Evolutionary conservation across 2,888 invertebrate species (phyloP), one percentile per base, ranked within the genome.

Genomic region (Conops quadrifasciatus): DNA sequence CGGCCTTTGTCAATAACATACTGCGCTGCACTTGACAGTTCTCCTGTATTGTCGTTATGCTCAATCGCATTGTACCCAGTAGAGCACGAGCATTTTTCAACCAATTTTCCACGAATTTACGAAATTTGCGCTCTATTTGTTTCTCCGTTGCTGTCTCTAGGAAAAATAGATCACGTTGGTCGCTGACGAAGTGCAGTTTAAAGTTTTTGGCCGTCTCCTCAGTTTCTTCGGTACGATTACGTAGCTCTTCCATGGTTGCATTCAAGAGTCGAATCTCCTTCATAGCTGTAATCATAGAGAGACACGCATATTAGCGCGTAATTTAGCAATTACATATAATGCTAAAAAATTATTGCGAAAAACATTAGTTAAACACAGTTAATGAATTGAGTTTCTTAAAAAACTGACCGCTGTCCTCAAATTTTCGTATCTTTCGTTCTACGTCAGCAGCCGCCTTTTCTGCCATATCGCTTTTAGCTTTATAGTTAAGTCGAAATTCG

Each of bases 21-120:
- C 78, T 80, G 9, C 82, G 81, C 70, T 84, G 79, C 69, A 88
- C 87, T 19, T 84, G 80, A 13, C 88, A 84, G 51, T 87, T 86
- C 53, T 86, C 82, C 65, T 86, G 87, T 2, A 89, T 78, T 0
- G 88, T 87, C 2, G 86, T 84, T 19, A 86, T 88, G 64, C 88
- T 86, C 63, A 90, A 76, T 30, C 89, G 85, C 76, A 89, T 82
- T 75, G 88, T 89, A 74, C 88, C 88, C 36, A 88, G 81, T 59
- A 87, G 78, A 0, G 86, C 83, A 49, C 87, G 85, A 0, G 87
- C 87, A 66, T 84, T 85, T 78, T 87, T 88, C 13, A 88, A 79
- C 88, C 89, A 89, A 73, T 88, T 88, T 4, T 88, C 87, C 77
- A 89, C 85, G 77, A 88, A 89, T 78, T 88, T 83, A 2, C 79